These are phyloP conservation scores for Mirza zaza DNA, from an alignment of 2,113 vertebrate species.

Conservation along the genomic window DNA sequence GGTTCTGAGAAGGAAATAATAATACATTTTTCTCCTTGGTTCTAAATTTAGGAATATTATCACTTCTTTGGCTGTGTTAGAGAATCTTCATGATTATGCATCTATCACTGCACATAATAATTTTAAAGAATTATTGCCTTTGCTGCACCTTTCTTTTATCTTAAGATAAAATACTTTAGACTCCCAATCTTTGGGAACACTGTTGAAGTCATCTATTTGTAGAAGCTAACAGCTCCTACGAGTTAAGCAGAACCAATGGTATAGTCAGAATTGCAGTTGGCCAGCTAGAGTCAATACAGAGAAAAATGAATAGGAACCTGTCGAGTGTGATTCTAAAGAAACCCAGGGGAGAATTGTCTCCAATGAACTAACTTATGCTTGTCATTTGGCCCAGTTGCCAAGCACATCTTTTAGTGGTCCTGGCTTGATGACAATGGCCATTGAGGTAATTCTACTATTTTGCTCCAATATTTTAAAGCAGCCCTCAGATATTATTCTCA, in stretches of 20 bases:
- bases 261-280: not conserved
- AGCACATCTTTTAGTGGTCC: not conserved
- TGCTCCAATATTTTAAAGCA: not conserved
- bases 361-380: not conserved
- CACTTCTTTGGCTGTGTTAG: not conserved
- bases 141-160: not conserved
- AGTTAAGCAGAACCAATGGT: not conserved
- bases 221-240: not conserved
- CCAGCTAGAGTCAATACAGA: not conserved
- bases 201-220: not conserved
- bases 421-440: not conserved
- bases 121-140: not conserved
- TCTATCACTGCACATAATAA: not conserved
- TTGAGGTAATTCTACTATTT: not conserved
- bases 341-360: not conserved
- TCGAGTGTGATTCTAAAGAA: too few relatives aligned
- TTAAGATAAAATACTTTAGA: not conserved
- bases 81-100: not conserved
- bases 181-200: not conserved
- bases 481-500: not conserved
- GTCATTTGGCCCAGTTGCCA: not conserved
- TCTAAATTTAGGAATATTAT: not conserved
- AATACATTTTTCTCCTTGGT: not conserved
- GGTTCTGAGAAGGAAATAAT: not conserved
- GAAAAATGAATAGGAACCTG: not conserved